A percentile compares a stretch with the other conserved stretches of the same genome.
Evolutionary conservation across 1,140 invertebrate genomes (phyloP).

Genomic region (Camponotus vicinus): DNA sequence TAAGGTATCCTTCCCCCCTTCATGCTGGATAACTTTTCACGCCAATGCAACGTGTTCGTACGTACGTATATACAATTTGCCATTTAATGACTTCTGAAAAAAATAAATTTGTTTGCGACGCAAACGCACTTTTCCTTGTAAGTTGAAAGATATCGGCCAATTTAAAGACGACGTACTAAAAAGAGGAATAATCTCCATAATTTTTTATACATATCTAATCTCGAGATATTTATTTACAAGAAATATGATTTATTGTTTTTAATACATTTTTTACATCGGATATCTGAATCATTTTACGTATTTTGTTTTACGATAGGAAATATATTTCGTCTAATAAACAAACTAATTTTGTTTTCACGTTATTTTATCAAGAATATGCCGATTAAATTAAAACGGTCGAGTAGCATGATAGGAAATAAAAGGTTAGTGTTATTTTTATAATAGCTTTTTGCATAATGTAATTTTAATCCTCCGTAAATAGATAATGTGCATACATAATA

Average conservation of each 20-base stretch:
- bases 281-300: background rate
- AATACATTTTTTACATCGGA: background rate
- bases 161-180: no score
- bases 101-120: background rate
- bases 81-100: conserved; percentile 15
- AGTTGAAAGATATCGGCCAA: no score
- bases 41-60: conserved; percentile 17
- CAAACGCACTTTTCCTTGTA: background rate
- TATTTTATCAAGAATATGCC: conserved; percentile 25
- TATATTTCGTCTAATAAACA: background rate
- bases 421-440: conserved; percentile 54
- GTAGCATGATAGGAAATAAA: conserved; percentile 40
- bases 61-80: background rate
- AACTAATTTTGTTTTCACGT: background rate
- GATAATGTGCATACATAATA: conserved; percentile 51
- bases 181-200: background rate
- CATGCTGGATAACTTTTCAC: conserved; percentile 9
- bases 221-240: background rate
- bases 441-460: conserved; percentile 46
- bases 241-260: background rate
- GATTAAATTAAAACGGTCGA: conserved; percentile 39
- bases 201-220: background rate
- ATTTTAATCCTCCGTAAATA: conserved; percentile 54
- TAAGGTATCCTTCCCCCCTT: background rate
- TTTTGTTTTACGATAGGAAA: background rate